Evolutionary conservation across 2,888 invertebrate species (phyloP).

Genomic region (Atethmia centrago): DNA sequence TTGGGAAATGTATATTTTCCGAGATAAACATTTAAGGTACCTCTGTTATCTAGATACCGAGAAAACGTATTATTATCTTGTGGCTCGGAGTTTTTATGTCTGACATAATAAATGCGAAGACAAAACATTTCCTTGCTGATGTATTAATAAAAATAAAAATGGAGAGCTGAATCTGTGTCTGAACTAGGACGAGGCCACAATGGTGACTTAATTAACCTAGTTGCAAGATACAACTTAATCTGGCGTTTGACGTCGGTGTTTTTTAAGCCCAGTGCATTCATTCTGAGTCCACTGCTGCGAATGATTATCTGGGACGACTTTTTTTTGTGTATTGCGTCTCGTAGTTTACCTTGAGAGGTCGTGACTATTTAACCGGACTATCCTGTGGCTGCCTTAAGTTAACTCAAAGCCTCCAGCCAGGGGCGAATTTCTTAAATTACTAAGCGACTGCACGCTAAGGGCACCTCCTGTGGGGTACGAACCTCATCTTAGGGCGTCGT

Average conservation of each 20-base stretch:
- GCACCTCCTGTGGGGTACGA: too few species aligned
- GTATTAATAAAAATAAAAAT: slow-evolving; percentile 38
- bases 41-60: slow-evolving; percentile 37
- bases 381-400: too few species aligned
- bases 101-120: slow-evolving; percentile 47
- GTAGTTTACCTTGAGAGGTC: too few species aligned
- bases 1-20: slow-evolving; percentile 33
- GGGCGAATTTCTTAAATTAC: too few species aligned
- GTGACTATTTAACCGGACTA: too few species aligned
- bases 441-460: too few species aligned
- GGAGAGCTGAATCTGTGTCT: slow-evolving; percentile 26
- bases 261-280: background rate
- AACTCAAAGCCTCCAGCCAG: too few species aligned
- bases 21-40: slow-evolving; percentile 38
- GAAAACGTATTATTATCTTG: slow-evolving; percentile 48
- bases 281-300: background rate
- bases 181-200: slow-evolving; percentile 17
- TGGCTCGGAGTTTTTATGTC: slow-evolving; percentile 33
- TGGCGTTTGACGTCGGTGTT: background rate
- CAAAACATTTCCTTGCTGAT: slow-evolving; percentile 51
- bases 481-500: too few species aligned
- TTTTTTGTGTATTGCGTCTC: too few species aligned
- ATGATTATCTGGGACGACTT: background rate
- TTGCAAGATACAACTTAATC: slow-evolving; percentile 12
- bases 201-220: slow-evolving; percentile 48